Percentiles rank a stretch among this genome's conserved stretches.
These are phyloP conservation scores for Hylaeus anthracinus DNA, from an alignment of 1,140 invertebrate species.

Conservation along the genomic window DNA sequence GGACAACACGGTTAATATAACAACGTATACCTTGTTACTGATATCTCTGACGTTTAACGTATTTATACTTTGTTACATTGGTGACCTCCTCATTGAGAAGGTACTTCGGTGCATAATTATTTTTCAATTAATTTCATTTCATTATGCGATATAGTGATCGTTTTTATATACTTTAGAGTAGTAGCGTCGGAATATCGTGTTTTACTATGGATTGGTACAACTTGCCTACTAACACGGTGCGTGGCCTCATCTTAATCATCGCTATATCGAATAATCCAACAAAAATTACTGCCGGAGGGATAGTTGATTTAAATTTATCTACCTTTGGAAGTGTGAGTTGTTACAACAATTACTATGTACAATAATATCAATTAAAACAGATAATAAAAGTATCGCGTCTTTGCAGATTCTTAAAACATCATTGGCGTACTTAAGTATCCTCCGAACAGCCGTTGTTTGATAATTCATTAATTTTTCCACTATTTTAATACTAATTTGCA, in stretches of 20 bases:
- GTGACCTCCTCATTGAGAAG: constrained; percentile 63
- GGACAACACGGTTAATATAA: constrained; percentile 49
- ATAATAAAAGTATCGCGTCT: not conserved
- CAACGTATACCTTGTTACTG: constrained; percentile 55
- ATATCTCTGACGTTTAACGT: constrained; percentile 67
- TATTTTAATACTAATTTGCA: not conserved
- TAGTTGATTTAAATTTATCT: constrained; percentile 57
- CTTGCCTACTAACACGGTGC: constrained; percentile 48
- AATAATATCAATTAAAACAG: not conserved
- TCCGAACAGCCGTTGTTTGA: constrained; percentile 40
- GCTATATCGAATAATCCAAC: constrained; percentile 46
- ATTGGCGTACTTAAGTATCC: constrained; percentile 50
- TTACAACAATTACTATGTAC: not conserved
- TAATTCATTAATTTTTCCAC: not conserved
- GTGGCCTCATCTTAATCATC: constrained; percentile 57
- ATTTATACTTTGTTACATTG: constrained; percentile 69
- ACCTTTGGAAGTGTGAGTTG: constrained; percentile 59
- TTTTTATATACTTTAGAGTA: constrained; percentile 44
- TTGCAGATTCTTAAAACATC: constrained; percentile 56
- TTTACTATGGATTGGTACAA: constrained; percentile 64
- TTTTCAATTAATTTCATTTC: not conserved
- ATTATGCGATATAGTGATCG: not conserved
- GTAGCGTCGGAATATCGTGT: constrained; percentile 52
- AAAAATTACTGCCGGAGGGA: constrained; percentile 55
- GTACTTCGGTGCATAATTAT: constrained; percentile 35